Evolutionary conservation across 2,888 invertebrate genomes (phyloP), one percentile per base, ranked within the genome.

Genomic region (Synanthedon formicaeformis): DNA sequence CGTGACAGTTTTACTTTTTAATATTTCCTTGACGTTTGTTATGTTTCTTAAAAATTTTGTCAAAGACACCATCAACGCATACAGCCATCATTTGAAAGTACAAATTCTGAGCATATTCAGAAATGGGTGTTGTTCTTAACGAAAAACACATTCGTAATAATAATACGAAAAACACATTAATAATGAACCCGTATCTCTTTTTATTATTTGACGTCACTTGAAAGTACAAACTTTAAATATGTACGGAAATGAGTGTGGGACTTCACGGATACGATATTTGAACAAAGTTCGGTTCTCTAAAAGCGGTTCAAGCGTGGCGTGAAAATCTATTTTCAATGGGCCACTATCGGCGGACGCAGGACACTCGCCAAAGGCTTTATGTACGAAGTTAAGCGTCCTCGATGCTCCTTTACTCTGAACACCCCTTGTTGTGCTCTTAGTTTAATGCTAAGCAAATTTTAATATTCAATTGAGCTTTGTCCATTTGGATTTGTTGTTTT

Each of bases 281-380:
- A 68, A 73, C 74, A 65, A 82, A 86, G 80, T 85, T 85, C 57
- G 61, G 56, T 73, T 68, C 73, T 76, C 73, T 61, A 72, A 75
- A 23, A 75, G 71, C 73, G 68, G 71, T 73, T 69, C 63, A 68
- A 72, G 73, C 73, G 79, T 73, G 78, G 82, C 83, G 83, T 85
- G 86, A 81, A 85, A 85, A 86, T 86, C 86, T 85, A 86, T 85
- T 86, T 86, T 84, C 81, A 85, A 87, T 86, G 85, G 85, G 78
- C 64, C 81, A 81, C 84, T 85, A 86, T 86, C 86, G 83, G 80
- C 68, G 73, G 71, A 69, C 72, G 70, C 80, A 79, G 80, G 78
- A 77, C 80, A 76, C 78, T 34, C 69, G 69, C 71, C 77, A 69
- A 76, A 81, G 78, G 82, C 80, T 83, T 85, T 82, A 77, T 75